Base-by-base conservation (phyloP, 2,888 invertebrate genomes). In the Drepanosiphum platanoidis region DNA sequence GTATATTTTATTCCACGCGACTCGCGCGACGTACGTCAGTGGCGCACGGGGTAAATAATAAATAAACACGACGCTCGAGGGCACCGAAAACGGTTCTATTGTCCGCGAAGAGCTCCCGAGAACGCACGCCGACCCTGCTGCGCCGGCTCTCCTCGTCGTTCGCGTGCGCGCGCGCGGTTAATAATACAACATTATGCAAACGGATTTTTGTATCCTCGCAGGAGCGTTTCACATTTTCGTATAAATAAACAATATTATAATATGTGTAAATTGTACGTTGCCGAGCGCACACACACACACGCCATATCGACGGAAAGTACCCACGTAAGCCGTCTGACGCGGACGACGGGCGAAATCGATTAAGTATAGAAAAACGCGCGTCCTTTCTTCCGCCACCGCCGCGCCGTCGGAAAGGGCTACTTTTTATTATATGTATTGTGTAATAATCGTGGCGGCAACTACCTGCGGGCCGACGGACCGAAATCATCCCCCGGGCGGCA, bases 131-230 rank as follows among this genome's bases (percentile, higher is more conserved):
- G 46, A 42, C 58, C 80, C 52, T n/a, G n/a, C n/a, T n/a, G n/a
- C 61, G 13, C n/a, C 34, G 52, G 27, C 52, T 22, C 15, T 70
- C 80, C 66, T 42, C 42, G 42, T 42, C 42, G 11, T 42, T 42
- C 42, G 58, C 52, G 32, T 22, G 64, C 9, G 34, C 5, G 27
- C 78, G 66, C 78, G 42, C 27, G 15, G 66, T 78, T 66, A 64
- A 66, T 66, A 79, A 52, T 80, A 52, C 3, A 52, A 52, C 68
- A 79, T 79, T 68, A 68, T 80, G 79, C 79, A n/a, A 68, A 46
- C 79, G 34, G n/a, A 39, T 68, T 30, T 15, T 52, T 39, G 5
- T 13, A 15, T 52, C 39, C 46, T 7, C 42, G 5, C 42, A 42
- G 5, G 42, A 42, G n/a, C 11, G 42, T 42, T 42, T 42, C 11